Base-by-base conservation (phyloP, 2,888 invertebrate genomes). In the Pinctada fucata region DNA sequence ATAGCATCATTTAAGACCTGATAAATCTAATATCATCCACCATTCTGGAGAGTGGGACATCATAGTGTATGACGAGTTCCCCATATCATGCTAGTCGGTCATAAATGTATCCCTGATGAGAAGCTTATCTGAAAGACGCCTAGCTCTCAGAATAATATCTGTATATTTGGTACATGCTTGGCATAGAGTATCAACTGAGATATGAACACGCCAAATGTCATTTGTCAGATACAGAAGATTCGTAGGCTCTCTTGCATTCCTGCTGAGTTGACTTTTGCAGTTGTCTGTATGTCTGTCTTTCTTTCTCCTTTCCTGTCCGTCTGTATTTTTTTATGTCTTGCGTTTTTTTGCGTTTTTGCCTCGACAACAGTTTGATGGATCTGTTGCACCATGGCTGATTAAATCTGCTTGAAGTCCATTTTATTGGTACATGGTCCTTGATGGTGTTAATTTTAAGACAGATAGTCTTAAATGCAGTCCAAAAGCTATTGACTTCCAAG, bases 371-470 rank as follows among this genome's bases (percentile, higher is more conserved):
- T n/a, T 71, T 71, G n/a, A 71, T 51, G 6, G 13, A 31, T 16
- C 0, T 50, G 50, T 50, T 51, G 6, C 47, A 49, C 71, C 71
- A 71, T 71, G 71, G 71, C 16, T 71, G 71, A 10, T 51, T 71
- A 50, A 71, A 71, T 51, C 71, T 50, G n/a, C 31, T 71, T 6
- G 71, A 51, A 6, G 3, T 51, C 52, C 47, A 48, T 3, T 71
- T 71, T 16, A 1, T 50, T 71, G 51, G 71, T 51, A 71, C 71
- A 50, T 49, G 49, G 0, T 71, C 4, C 3, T 2, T 16, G n/a
- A 71, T 50, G 4, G 10, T 71, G 16, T 71, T 71, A 31, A 31
- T 31, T 31, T 31, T 31, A 51, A 71, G 10, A 16, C 47, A 50
- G 71, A 48, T 71, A 10, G 71, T n/a, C 3, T 71, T 69, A 31